A percentile compares a stretch with the other conserved stretches of the same genome.
These are phyloP conservation scores for Polyploca ridens DNA, from an alignment of 2,888 invertebrate species.

Conservation along the genomic window DNA sequence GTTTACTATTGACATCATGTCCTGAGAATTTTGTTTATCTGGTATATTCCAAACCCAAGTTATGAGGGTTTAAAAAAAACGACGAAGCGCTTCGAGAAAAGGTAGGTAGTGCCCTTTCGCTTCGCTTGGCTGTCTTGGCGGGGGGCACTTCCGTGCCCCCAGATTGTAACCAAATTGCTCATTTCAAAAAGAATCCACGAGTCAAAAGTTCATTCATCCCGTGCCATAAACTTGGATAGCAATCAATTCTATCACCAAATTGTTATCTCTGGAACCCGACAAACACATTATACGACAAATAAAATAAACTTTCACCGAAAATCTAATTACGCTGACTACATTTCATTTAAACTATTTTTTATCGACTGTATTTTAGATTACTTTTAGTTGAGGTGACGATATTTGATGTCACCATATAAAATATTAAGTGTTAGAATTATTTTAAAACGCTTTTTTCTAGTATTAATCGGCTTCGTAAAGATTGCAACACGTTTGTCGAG, in stretches of 20 bases:
- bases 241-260: too few species aligned
- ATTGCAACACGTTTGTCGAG: too few species aligned
- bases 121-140: too few species aligned
- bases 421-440: neutral
- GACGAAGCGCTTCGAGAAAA: too few species aligned
- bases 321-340: neutral
- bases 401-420: neutral
- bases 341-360: neutral
- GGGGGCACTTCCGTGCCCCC: too few species aligned
- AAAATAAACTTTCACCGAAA: neutral
- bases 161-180: too few species aligned
- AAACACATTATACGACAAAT: neutral
- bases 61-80: too few species aligned
- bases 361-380: neutral
- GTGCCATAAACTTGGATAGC: neutral
- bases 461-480: too few species aligned
- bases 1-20: too few species aligned
- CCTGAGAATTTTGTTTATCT: too few species aligned
- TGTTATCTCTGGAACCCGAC: neutral
- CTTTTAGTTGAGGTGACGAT: neutral
- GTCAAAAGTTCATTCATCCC: neutral
- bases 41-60: too few species aligned
- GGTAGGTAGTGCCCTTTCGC: too few species aligned
- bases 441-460: neutral
- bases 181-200: neutral